These are phyloP conservation scores for Strigamia transsilvanica DNA, from an alignment of 2,888 invertebrate genomes.

Conservation along the genomic window DNA sequence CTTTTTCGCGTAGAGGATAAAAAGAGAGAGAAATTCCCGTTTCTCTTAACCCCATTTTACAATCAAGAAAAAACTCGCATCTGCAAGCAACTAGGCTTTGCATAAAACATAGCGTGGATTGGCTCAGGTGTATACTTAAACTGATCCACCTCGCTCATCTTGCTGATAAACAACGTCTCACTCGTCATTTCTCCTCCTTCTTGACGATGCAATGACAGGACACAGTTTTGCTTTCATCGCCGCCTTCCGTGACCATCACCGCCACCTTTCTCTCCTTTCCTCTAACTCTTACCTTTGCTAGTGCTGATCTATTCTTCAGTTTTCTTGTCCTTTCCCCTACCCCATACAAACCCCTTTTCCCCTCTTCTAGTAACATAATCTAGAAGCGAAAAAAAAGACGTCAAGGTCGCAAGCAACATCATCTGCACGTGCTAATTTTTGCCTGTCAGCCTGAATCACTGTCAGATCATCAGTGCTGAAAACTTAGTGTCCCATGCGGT, in stretches of 20 bases:
- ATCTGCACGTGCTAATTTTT: constrained; percentile 30
- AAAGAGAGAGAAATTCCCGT: constrained; percentile 20
- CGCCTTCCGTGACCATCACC: constrained; percentile 11
- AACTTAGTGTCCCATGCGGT: constrained; percentile 25
- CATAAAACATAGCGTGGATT: constrained; percentile 21
- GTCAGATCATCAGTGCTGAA: background rate
- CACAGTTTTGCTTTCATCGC: constrained; percentile 21
- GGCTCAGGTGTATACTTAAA: constrained; percentile 26
- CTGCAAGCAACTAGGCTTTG: constrained; percentile 21
- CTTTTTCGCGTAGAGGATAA: constrained; percentile 26
- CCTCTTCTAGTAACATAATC: constrained; percentile 1
- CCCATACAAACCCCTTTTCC: constrained; percentile 14
- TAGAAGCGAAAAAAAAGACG: constrained; percentile 17
- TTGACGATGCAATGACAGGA: constrained; percentile 11
- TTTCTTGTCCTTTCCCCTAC: constrained; percentile 14
- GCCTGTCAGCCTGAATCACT: constrained; percentile 12
- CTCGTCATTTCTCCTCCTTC: constrained; percentile 14
- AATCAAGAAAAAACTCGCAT: constrained; percentile 26
- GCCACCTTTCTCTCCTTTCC: background rate
- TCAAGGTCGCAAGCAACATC: constrained; percentile 21
- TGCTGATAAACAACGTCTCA: constrained; percentile 30
- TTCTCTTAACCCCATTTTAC: constrained; percentile 26
- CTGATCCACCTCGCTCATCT: constrained; percentile 30
- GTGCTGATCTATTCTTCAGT: constrained; percentile 20
- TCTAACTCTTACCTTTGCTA: constrained; percentile 16